Base-by-base conservation (phyloP, 2,113 vertebrate genomes). In the Dipodomys stephensi region DNA sequence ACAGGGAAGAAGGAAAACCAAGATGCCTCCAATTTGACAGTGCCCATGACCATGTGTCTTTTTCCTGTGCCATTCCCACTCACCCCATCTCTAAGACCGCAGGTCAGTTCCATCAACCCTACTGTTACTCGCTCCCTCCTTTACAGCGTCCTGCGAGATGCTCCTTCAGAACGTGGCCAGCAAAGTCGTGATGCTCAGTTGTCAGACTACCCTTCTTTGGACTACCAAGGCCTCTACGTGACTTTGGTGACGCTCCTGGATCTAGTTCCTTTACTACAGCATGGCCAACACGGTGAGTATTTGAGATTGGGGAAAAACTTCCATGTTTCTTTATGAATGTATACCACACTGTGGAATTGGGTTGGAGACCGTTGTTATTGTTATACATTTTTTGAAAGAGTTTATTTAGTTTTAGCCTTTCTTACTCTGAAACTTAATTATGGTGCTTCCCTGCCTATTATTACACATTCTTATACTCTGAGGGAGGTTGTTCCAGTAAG, bases 121-220 rank as follows among this genome's bases (percentile, higher is more conserved):
- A 99, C 99, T 99, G 99, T 99, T 99, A 99, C 99, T 99, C 99
- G 99, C 99, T 99, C 99, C 99, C 99, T 99, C 99, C 99, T 99
- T 99, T 99, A 99, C 99, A 99, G 99, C 99, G 99, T 99, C 99
- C 99, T 99, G 99, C 99, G 99, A 98, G 99, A 99, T 99, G 99
- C 99, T 99, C 99, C 99, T 97, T 99, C 99, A 98, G 99, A 99
- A 99, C 99, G 99, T 95, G 99, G 98, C 98, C 99, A 99, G 99
- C 99, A 99, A 99, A 99, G 99, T 99, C 99, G 99, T 97, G 99
- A 99, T 98, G 99, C 99, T 99, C 99, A 99, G 99, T 99, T 99
- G 99, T 99, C 99, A 99, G 99, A 99, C 99, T 99, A 99, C 99
- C 99, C 99, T 98, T 99, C 99, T 98, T 99, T 99, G 99, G 99